Evolutionary conservation across 2,888 invertebrate species (phyloP), one percentile per base, ranked within the genome.

Genomic region (Drosophila subquinaria): DNA sequence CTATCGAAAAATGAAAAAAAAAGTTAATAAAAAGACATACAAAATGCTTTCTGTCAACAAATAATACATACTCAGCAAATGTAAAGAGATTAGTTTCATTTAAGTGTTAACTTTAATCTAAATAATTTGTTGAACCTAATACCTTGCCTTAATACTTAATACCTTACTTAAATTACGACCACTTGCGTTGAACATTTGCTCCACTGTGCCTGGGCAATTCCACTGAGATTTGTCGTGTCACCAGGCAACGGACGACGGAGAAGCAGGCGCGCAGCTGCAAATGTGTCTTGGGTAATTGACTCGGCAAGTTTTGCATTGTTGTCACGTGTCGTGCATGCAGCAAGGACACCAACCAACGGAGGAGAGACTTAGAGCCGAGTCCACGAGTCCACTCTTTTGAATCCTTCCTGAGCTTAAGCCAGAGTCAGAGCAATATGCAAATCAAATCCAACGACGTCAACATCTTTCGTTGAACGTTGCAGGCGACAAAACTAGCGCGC

Each of bases 251-350:
- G 64, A 50, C 45, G 27, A 50, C 35, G 40, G 35, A 48, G 40
- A 6, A n/a, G 48, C 43, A 47, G 69, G 57, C 82, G 76, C 72
- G 64, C 82, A 75, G 84, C 79, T 83, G 83, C 88, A 88, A 88
- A 88, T 86, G 86, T 86, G 87, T 88, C 87, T 78, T 82, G 88
- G 84, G 84, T 86, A 86, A 86, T 86, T 86, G 86, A 86, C 82
- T 76, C 73, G 72, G 75, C 76, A 86, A 83, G 84, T 86, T 84
- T 79, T 76, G 84, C 81, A 86, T 86, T 86, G 86, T 83, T 86
- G 88, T 88, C 86, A 86, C 86, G 88, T 86, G 76, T 72, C 76
- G 63, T 60, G 61, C 51, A 50, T 71, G 71, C 71, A 66, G 63
- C 74, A 66, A 70, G 65, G 65, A 73, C 74, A 76, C 36, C 60